phyloP scores from a whole-genome alignment of 2,113 vertebrate genomes.

The Lepisosteus oculatus region DNA sequence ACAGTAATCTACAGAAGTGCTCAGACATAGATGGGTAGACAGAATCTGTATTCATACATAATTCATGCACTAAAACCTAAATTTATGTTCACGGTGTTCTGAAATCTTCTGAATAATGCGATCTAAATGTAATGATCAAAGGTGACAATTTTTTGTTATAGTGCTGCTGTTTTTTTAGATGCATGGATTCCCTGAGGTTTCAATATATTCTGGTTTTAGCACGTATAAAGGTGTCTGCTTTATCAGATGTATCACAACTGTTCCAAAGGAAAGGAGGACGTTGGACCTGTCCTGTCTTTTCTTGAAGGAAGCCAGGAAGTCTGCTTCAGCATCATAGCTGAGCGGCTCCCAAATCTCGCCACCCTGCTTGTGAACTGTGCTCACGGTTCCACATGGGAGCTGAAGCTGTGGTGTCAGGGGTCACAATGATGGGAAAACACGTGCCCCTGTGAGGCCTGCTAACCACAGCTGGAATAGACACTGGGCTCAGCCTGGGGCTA shows the following conservation, averaged over 20 bases:
- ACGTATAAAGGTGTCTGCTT: constrained; percentile 9
- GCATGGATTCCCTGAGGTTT: constrained; percentile 2
- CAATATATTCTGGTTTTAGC: background rate
- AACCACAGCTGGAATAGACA: no score
- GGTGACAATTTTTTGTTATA: background rate
- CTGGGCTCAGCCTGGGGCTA: background rate
- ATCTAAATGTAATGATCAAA: constrained; percentile 26
- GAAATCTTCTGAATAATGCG: constrained; percentile 13
- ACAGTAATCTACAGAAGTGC: no score
- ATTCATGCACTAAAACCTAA: constrained; percentile 24
- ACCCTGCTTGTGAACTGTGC: no score
- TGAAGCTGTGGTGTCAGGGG: no score
- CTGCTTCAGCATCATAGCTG: no score
- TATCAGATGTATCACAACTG: constrained; percentile 9
- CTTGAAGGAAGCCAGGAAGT: no score
- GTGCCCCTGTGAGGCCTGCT: no score
- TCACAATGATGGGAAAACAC: no score
- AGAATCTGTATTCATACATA: constrained; percentile 24
- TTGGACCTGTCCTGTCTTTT: no score
- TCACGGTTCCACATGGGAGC: no score
- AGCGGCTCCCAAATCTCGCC: no score
- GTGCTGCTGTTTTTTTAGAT: constrained; percentile 12
- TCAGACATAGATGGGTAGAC: constrained; percentile 16
- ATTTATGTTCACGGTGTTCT: constrained; percentile 15
- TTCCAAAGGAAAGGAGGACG: background rate